These are phyloP conservation scores for Shinisaurus crocodilurus DNA, from an alignment of 2,113 vertebrate species.

Conservation along the genomic window DNA sequence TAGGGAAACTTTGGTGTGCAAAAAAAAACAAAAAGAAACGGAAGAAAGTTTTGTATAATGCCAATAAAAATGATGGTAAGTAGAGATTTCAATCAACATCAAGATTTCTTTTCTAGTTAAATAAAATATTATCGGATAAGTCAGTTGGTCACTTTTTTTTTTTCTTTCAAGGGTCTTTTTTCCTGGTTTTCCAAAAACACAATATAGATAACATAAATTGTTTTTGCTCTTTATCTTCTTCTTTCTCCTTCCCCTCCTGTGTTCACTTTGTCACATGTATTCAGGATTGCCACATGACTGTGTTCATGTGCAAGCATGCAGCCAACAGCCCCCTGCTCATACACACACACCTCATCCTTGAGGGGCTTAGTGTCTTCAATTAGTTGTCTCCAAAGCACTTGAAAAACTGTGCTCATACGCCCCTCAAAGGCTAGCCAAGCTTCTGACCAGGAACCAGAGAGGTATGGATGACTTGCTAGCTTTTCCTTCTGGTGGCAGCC, in stretches of 20 bases:
- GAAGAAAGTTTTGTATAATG: slow-evolving; percentile 87
- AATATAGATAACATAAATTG: background rate
- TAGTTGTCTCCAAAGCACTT: background rate
- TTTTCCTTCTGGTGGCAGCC: background rate
- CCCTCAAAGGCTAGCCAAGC: background rate
- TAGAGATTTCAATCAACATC: slow-evolving; percentile 40
- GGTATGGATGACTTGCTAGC: background rate
- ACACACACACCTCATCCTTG: background rate
- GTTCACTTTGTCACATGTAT: background rate
- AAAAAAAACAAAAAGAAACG: slow-evolving; percentile 95
- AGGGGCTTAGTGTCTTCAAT: background rate
- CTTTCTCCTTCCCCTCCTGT: background rate
- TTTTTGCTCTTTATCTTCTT: background rate
- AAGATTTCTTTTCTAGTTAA: background rate
- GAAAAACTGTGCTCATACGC: background rate
- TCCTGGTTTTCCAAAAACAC: background rate
- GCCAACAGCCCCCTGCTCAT: too few relatives aligned
- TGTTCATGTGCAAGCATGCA: background rate
- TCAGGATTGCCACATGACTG: background rate
- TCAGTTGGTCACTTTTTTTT: background rate
- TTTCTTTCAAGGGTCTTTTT: background rate
- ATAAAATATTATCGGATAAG: background rate
- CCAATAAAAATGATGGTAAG: slow-evolving; percentile 88
- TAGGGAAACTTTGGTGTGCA: slow-evolving; percentile 92
- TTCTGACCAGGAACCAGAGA: background rate